Evolutionary conservation across 2,797 vertebrate genomes (phyloP), one percentile per base, ranked within the genome.

Genomic region (Danio kyathit): DNA sequence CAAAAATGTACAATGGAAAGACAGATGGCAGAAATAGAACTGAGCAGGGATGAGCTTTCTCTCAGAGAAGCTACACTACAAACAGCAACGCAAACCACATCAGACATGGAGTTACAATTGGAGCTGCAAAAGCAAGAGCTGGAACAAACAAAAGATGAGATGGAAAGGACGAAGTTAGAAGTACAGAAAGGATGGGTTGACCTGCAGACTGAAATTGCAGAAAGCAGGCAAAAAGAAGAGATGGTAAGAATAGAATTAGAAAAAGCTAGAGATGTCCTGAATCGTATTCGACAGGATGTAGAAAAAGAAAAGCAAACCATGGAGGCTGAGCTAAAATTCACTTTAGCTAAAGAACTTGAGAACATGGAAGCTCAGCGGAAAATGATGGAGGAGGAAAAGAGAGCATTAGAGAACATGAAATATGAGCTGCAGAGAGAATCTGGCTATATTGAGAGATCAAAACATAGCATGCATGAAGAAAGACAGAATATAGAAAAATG

Each of bases 201-300:
- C 8, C 46, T 79, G 5, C 56, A 79, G 57, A 9, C 21, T 49
- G 54, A 83, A 52, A 67, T 61, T 5, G 3, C 29, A 40, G 56
- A 63, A 79, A 74, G 64, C 64, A 70, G 40, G 56, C 71, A 83
- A 69, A 83, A 83, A 48, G 82, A 83, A 14, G 7, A 73, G 5
- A 52, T 19, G 46, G 5, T 74, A 48, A 83, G 38, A 70, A 67
- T n/a, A 67, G 38, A 79, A 63, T 60, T 83, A 10, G 40, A 83
- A 63, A 38, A 70, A 63, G 76, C 57, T 3, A 83, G 29, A 75
- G 48, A 74, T 40, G 41, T 10, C 17, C 54, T 83, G 8, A 79
- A 51, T 61, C 38, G 69, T 12, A 44, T 83, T 10, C 48, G 16
- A 52, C 17, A 51, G 10, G 56, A 63, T 75, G 56, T 57, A 5